Evolutionary conservation across 2,797 vertebrate species (phyloP), one percentile per base, ranked within the genome.

Genomic region (Melanotaenia maccullochi): DNA sequence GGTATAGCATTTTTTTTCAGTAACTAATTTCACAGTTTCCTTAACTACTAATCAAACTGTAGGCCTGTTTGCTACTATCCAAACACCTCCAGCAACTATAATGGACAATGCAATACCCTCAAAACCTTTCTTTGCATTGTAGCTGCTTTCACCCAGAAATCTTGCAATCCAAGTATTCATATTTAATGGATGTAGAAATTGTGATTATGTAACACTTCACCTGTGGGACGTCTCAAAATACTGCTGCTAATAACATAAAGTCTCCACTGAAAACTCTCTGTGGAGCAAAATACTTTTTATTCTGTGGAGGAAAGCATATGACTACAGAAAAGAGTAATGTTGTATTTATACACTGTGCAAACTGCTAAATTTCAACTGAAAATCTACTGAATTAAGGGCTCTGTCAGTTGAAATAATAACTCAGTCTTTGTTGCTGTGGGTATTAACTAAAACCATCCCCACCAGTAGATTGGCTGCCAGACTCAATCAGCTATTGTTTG

Each of bases 321-420:
- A 68, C 35, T 52, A 57, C 74, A 71, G 56, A 61, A 56, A 40
- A 58, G 28, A 60, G 40, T 49, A 13, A 65, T 60, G 24, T 54
- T 66, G 33, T 55, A 68, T 60, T 76, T 47, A 68, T 38, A 49
- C 72, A 55, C 32, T 51, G 63, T 73, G 33, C 60, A 51, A 73
- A 68, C 60, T 60, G 63, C 18, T 54, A 54, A 67, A 32, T 67
- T 78, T 71, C 56, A 66, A 68, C 65, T 62, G 56, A 64, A 49
- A 59, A 67, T 67, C 66, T 76, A 35, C 66, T 65, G 5, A 35
- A 78, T 68, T 70, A 65, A 70, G 30, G 20, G 9, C 61, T 40
- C 57, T 71, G 56, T 78, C 68, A 70, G 65, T 49, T 67, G 62
- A 72, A 82, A 71, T 73, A 25, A 75, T 66, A 65, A 75, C 64